Evolutionary conservation across 2,113 vertebrate genomes (phyloP).

Genomic region (Saguinus imperator): DNA sequence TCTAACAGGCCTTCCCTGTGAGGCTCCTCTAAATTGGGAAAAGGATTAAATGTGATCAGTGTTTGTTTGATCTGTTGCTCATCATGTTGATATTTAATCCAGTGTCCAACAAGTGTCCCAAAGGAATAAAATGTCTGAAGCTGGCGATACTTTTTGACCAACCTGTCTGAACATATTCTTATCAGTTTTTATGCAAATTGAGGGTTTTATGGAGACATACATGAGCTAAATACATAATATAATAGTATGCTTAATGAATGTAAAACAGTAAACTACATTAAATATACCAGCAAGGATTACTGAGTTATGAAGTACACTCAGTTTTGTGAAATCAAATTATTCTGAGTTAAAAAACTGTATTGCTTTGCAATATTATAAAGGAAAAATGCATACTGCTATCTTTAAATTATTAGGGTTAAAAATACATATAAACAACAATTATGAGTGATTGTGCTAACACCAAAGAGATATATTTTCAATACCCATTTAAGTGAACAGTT

Average conservation of each 20-base stretch:
- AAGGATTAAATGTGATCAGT: conserved; percentile 50
- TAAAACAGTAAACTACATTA: background rate
- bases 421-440: background rate
- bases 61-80: conserved; percentile 28
- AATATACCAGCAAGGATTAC: background rate
- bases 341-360: background rate
- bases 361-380: background rate
- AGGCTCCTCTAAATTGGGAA: background rate
- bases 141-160: conserved; percentile 10
- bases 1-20: background rate
- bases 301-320: background rate
- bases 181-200: background rate
- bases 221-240: background rate
- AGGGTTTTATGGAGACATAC: background rate
- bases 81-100: conserved; percentile 57
- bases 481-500: background rate
- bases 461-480: background rate
- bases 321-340: background rate
- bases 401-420: background rate
- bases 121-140: background rate
- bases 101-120: background rate
- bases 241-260: background rate
- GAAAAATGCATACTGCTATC: background rate
- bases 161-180: background rate
- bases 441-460: background rate